phyloP scores from a whole-genome alignment of 2,888 invertebrate species.

The Tuta absoluta region DNA sequence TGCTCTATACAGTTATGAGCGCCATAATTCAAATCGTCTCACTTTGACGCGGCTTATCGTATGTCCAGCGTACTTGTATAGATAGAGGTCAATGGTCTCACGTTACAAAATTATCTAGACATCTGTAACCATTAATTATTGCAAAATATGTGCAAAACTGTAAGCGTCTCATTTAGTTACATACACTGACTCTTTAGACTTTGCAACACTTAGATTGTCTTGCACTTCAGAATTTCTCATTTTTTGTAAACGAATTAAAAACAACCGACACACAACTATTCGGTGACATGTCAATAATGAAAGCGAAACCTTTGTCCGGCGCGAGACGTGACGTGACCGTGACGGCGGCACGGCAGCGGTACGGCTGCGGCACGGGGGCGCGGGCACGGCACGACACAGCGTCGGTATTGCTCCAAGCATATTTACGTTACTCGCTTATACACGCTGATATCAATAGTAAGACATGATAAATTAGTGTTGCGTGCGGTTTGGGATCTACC shows the following conservation, averaged over 20 bases:
- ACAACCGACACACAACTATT: constrained; percentile 75
- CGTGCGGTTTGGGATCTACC: constrained; percentile 75
- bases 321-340: neutral
- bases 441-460: constrained; percentile 60
- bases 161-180: constrained; percentile 76
- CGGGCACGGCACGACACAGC: constrained; percentile 54
- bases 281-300: constrained; percentile 69
- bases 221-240: constrained; percentile 63
- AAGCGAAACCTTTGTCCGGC: constrained; percentile 58
- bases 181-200: constrained; percentile 72
- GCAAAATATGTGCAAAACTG: constrained; percentile 79
- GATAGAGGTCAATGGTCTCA: neutral
- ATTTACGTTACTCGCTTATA: constrained; percentile 66
- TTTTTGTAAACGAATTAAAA: constrained; percentile 67
- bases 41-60: no score
- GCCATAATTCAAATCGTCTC: no score
- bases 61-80: no score
- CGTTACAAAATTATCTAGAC: constrained; percentile 66
- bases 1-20: no score
- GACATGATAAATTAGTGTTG: constrained; percentile 69
- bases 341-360: neutral
- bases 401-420: constrained; percentile 76
- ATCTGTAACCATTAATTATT: constrained; percentile 71
- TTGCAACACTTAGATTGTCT: constrained; percentile 73
- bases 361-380: neutral